phyloP scores from a whole-genome alignment of 2,888 invertebrate species.

The Hemistola chrysoprasaria region DNA sequence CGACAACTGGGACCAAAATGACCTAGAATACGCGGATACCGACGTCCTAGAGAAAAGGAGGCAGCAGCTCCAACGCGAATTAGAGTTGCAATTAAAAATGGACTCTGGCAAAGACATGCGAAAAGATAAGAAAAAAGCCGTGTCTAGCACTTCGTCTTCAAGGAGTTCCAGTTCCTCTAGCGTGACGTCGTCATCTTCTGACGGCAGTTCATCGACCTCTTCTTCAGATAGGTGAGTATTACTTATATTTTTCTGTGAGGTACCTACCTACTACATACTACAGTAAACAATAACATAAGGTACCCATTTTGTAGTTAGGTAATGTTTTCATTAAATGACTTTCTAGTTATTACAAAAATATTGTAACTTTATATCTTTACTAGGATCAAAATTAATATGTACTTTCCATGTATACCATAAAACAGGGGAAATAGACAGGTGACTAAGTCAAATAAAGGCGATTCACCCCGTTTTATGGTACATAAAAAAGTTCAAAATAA shows the following conservation, averaged over 20 bases:
- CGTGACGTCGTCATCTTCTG: constrained; percentile 85
- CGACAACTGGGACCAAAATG: constrained; percentile 90
- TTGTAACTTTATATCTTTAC: too few relatives aligned
- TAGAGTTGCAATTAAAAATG: constrained; percentile 90
- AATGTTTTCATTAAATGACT: too few relatives aligned
- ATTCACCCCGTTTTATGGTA: too few relatives aligned
- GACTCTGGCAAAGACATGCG: constrained; percentile 85
- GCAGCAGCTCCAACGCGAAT: constrained; percentile 88
- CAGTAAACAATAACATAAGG: too few relatives aligned
- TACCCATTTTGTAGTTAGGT: too few relatives aligned
- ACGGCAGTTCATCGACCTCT: constrained; percentile 85
- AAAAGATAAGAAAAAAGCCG: constrained; percentile 86
- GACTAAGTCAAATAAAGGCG: too few relatives aligned
- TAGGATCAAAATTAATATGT: too few relatives aligned
- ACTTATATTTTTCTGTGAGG: neutral
- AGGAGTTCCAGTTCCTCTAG: constrained; percentile 85
- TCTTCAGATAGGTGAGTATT: constrained; percentile 75
- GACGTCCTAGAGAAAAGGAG: constrained; percentile 89
- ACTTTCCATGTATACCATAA: too few relatives aligned
- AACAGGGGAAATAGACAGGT: too few relatives aligned
- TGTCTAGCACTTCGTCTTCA: constrained; percentile 86
- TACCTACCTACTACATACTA: too few relatives aligned
- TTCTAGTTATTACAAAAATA: too few relatives aligned
- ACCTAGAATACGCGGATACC: constrained; percentile 91
- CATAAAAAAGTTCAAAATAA: too few relatives aligned